Conservation (phyloP, 1,140 invertebrate genomes). For the Procambarus virginalis region DNA sequence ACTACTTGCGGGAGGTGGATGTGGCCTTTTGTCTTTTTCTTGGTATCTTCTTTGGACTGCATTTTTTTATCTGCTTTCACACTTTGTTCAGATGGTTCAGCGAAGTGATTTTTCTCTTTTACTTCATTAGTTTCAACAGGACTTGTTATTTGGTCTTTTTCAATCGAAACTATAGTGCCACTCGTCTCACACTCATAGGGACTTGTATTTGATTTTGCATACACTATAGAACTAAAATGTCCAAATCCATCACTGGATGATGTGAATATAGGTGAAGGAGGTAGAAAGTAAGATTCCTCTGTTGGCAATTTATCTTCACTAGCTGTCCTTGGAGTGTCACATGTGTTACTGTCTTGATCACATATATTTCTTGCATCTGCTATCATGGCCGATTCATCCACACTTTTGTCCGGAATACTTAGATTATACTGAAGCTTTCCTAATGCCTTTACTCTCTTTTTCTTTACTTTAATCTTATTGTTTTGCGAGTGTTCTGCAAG, state of each 20-base stretch:
- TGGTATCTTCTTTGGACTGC: conserved; percentile 23
- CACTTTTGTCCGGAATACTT: too few species aligned
- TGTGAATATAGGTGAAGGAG: conserved; percentile 66
- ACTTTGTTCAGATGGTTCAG: not conserved
- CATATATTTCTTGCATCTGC: too few species aligned
- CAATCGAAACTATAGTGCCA: conserved; percentile 50
- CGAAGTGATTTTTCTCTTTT: not conserved
- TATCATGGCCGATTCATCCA: too few species aligned
- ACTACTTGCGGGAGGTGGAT: conserved; percentile 52
- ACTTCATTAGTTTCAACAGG: not conserved
- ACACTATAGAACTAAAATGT: conserved; percentile 17
- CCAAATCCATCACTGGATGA: conserved; percentile 52
- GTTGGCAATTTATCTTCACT: conserved; percentile 40
- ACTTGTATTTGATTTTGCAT: conserved; percentile 14
- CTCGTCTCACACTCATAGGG: conserved; percentile 71
- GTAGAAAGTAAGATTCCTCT: conserved; percentile 55
- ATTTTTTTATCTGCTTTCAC: not conserved
- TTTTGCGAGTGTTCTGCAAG: too few species aligned
- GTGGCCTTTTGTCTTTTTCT: conserved; percentile 38
- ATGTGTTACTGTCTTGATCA: conserved; percentile 30
- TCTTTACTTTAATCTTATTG: too few species aligned
- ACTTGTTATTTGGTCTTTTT: not conserved
- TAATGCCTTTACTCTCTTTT: too few species aligned
- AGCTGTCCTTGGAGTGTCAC: conserved; percentile 71
- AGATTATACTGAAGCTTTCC: too few species aligned